phyloP scores from a whole-genome alignment of 2,888 invertebrate genomes.

The Cryptocephalus primarius region DNA sequence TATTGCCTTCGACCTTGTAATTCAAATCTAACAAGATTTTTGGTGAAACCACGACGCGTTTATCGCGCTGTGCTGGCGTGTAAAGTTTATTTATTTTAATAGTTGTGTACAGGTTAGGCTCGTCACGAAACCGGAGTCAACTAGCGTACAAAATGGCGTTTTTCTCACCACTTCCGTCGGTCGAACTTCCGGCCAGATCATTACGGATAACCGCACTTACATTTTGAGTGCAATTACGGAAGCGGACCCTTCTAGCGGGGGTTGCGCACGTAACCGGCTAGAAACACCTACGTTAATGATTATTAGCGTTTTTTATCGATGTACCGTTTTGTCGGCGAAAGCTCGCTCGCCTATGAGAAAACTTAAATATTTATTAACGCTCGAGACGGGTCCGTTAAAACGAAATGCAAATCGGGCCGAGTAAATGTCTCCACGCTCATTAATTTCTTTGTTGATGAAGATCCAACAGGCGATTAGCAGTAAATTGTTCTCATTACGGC shows the following conservation, averaged over 20 bases:
- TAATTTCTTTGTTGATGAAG: constrained; percentile 40
- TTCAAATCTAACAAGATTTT: too few relatives aligned
- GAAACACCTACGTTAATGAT: too few relatives aligned
- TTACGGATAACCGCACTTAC: constrained; percentile 35
- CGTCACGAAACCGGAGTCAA: constrained; percentile 38
- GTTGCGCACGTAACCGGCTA: too few relatives aligned
- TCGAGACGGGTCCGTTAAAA: too few relatives aligned
- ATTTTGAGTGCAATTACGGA: neutral
- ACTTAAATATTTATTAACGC: too few relatives aligned
- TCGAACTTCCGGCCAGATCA: constrained; percentile 36
- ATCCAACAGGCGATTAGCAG: constrained; percentile 39
- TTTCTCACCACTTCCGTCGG: constrained; percentile 40
- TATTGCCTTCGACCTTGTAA: too few relatives aligned
- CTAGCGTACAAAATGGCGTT: constrained; percentile 40
- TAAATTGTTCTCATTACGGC: constrained; percentile 42
- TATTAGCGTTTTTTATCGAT: too few relatives aligned
- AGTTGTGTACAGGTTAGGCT: constrained; percentile 18
- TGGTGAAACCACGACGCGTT: too few relatives aligned
- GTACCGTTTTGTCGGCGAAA: too few relatives aligned
- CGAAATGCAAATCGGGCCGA: too few relatives aligned
- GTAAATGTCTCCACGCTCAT: constrained; percentile 28
- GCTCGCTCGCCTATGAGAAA: too few relatives aligned
- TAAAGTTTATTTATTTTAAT: neutral
- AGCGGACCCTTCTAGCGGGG: neutral
- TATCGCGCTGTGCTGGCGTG: neutral